Conservation (phyloP, 2,888 invertebrate genomes). For the Sabatieria punctata region DNA sequence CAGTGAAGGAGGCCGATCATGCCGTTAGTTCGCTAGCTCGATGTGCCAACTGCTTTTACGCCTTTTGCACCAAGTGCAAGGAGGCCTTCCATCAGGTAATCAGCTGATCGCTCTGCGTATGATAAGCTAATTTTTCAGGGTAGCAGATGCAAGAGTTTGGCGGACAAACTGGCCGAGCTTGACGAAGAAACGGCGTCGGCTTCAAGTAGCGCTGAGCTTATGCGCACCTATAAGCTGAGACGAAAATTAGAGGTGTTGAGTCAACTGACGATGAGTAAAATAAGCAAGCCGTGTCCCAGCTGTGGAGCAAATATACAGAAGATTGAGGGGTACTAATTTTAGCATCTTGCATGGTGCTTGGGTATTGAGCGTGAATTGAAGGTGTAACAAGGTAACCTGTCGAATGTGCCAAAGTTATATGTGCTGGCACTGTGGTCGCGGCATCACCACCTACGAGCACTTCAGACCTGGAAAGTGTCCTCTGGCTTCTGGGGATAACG, state of each 20-base stretch:
- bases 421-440: constrained; percentile 9
- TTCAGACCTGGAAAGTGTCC: constrained; percentile 1
- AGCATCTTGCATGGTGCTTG: background rate
- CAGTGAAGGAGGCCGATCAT: background rate
- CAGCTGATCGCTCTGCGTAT: background rate
- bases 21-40: too few species aligned
- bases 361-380: background rate
- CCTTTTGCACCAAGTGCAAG: constrained; percentile 1
- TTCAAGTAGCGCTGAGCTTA: too few species aligned
- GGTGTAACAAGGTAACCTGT: constrained; percentile 10
- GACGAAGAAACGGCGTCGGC: background rate
- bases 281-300: background rate
- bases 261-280: background rate
- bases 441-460: constrained; percentile 11
- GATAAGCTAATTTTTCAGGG: background rate
- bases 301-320: background rate
- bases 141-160: background rate
- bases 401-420: constrained; percentile 1
- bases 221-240: background rate
- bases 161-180: background rate
- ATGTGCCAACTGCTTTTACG: background rate
- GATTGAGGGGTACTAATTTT: background rate
- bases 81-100: background rate
- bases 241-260: background rate
- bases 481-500: background rate